Percentiles rank a stretch among this genome's conserved stretches.
Conservation (phyloP, 2,888 invertebrate species). For the Oeneis ivallda region DNA sequence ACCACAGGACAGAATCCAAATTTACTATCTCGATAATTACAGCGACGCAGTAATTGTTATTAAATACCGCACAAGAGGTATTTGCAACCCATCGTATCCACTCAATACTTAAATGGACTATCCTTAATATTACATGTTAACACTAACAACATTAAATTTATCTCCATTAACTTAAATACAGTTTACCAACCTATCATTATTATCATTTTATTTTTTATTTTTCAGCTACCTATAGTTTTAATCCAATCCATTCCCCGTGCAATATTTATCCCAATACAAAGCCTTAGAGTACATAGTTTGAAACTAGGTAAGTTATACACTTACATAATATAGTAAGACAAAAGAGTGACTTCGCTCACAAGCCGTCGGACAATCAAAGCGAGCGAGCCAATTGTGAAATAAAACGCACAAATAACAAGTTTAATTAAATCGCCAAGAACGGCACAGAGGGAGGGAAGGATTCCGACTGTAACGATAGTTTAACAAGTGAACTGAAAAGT, state of each 20-base stretch:
- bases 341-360: slow-evolving; percentile 55
- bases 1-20: slow-evolving; percentile 32
- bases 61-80: slow-evolving; percentile 32
- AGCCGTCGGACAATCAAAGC: slow-evolving; percentile 71
- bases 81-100: slow-evolving; percentile 22
- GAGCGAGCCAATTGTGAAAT: slow-evolving; percentile 71
- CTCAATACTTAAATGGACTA: slow-evolving; percentile 16
- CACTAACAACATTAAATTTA: not conserved
- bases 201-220: not conserved
- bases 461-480: slow-evolving; percentile 74
- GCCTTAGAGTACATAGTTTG: slow-evolving; percentile 45
- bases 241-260: not conserved
- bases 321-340: slow-evolving; percentile 50
- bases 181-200: no score
- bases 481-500: slow-evolving; percentile 69
- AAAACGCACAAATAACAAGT: slow-evolving; percentile 80
- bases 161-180: no score
- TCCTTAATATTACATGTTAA: not conserved
- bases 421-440: slow-evolving; percentile 79
- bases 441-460: slow-evolving; percentile 57
- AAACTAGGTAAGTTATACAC: slow-evolving; percentile 46
- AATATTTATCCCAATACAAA: slow-evolving; percentile 29
- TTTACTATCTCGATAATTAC: slow-evolving; percentile 34
- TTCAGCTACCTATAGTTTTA: not conserved
- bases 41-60: slow-evolving; percentile 33